Percentiles rank a stretch among this genome's conserved stretches.
Evolutionary conservation across 2,113 vertebrate species (phyloP).

Genomic region (Dasypus novemcinctus): DNA sequence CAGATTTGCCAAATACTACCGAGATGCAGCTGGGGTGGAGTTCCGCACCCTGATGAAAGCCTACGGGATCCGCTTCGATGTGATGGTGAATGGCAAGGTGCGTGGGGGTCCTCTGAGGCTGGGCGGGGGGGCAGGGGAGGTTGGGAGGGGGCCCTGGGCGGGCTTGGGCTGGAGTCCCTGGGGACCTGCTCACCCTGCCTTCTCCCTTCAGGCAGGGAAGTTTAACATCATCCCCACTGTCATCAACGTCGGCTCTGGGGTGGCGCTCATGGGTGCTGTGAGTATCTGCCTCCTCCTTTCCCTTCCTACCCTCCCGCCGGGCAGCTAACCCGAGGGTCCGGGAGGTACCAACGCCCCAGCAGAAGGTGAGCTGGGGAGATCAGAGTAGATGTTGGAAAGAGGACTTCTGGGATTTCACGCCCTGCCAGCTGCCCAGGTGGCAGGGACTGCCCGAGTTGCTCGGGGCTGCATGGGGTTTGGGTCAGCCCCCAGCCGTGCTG

Average conservation of each 20-base stretch:
- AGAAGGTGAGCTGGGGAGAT: not conserved
- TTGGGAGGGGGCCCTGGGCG: not conserved
- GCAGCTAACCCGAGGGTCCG: fast-evolving
- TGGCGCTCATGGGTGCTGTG: constrained; percentile 94
- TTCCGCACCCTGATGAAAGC: constrained; percentile 93
- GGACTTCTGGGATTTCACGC: not conserved
- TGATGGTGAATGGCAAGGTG: constrained; percentile 95
- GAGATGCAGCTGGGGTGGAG: constrained; percentile 84
- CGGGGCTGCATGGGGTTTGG: not conserved
- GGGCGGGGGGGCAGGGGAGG: not conserved
- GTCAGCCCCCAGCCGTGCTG: not conserved
- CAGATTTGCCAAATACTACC: constrained; percentile 94
- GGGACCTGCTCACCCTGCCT: not conserved
- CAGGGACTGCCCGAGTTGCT: not conserved
- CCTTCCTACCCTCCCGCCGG: not conserved
- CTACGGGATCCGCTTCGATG: constrained; percentile 96
- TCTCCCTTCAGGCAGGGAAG: constrained; percentile 90
- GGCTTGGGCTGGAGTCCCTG: not conserved
- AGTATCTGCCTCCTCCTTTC: constrained; percentile 78
- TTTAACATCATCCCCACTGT: constrained; percentile 95
- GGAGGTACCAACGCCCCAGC: not conserved
- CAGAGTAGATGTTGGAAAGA: not conserved
- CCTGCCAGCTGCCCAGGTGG: not conserved
- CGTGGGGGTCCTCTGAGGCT: not conserved
- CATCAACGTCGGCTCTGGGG: constrained; percentile 93